Base-by-base conservation (phyloP, 2,888 invertebrate genomes). In the Syrista parreyssii region DNA sequence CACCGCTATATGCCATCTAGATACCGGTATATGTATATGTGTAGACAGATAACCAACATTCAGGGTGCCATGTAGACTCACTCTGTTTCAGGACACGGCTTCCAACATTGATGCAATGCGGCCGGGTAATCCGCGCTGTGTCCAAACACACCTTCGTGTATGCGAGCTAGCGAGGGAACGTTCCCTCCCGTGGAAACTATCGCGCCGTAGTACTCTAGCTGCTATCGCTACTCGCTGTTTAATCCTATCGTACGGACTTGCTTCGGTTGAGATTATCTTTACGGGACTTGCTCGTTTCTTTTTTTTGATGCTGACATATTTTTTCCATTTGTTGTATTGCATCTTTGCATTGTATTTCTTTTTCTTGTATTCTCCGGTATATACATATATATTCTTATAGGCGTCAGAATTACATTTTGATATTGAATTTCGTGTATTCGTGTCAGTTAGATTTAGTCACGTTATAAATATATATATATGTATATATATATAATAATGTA, bases 81-180 rank as follows among this genome's bases (percentile, higher is more conserved):
- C 55, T 23, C 55, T 55, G 55, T 9, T 55, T 55, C 55, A 23
- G 55, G 55, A 55, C 55, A 55, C 55, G 55, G 55, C 23, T 75
- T 78, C 68, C 40, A 35, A 68, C 69, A 40, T 55, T 34, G 75
- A 75, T 76, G 77, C 79, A 74, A 76, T 73, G 76, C 76, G 40
- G 80, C 73, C 36, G 55, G 12, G 68, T 76, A 74, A 76, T 74
- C 73, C 74, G 31, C 36, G 34, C 36, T 75, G 68, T 23, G 69
- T 72, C 34, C 73, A 68, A 77, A 40, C 78, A 78, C 78, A 72
- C 55, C 75, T 73, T 69, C 78, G 11, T 55, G 11, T 55, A 23
- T 23, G 55, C 23, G 55, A 55, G 55, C 55, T 55, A 9, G 55
- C 55, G 55, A 23, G 23, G 23, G 9, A 55, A 55, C 23, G 15